These are phyloP conservation scores for Tenualosa ilisha DNA, from an alignment of 2,797 vertebrate genomes.

Conservation along the genomic window DNA sequence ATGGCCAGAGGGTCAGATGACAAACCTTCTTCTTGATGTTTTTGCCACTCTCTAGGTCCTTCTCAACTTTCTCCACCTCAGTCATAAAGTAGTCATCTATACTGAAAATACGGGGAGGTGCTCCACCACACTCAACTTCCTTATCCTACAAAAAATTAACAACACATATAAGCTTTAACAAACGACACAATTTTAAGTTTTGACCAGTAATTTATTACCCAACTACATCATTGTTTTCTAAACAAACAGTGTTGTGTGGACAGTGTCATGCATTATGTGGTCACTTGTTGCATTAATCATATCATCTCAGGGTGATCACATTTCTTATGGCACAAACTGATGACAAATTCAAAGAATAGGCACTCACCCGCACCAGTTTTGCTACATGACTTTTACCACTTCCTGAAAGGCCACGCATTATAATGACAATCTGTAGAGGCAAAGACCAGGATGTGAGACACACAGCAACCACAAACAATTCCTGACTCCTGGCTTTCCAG, in stretches of 20 bases:
- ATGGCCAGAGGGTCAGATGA: background rate
- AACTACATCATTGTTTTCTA: background rate
- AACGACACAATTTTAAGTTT: background rate
- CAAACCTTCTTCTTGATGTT: constrained; percentile 92
- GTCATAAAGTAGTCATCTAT: constrained; percentile 98
- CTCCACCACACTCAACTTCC: constrained; percentile 95
- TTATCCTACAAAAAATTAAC: constrained; percentile 81
- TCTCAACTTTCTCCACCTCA: constrained; percentile 92
- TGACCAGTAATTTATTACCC: background rate
- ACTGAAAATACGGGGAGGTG: constrained; percentile 94
- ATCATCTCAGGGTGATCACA: background rate
- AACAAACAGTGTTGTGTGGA: background rate
- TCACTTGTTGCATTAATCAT: background rate
- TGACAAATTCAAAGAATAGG: background rate
- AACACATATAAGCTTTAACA: background rate
- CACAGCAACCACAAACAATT: background rate
- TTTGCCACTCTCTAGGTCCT: constrained; percentile 93
- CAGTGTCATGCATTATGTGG: background rate
- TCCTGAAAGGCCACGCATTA: constrained; percentile 97
- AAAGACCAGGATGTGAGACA: background rate
- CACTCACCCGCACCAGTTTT: constrained; percentile 93
- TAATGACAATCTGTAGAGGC: constrained; percentile 88
- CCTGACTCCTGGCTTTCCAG: background rate
- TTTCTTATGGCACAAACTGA: background rate
- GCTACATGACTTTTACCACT: constrained; percentile 98